phyloP scores from a whole-genome alignment of 2,797 vertebrate genomes.

The Gymnothorax reevesii region DNA sequence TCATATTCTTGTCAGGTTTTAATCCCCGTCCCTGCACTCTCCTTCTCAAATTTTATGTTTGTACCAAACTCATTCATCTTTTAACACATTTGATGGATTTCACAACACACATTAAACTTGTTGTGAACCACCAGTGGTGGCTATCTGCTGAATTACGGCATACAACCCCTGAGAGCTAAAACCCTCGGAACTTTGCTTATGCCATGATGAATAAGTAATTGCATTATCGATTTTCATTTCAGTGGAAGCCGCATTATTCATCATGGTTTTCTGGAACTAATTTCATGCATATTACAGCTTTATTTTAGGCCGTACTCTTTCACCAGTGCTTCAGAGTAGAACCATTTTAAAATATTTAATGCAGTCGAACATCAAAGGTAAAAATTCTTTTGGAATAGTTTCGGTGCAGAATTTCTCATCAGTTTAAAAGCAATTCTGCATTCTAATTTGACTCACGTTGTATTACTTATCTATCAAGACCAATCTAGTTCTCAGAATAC shows the following conservation, averaged over 20 bases:
- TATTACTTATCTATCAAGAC: not conserved
- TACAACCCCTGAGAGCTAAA: not conserved
- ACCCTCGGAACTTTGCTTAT: not conserved
- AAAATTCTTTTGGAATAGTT: not conserved
- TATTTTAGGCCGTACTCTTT: not conserved
- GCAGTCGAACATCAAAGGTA: not conserved
- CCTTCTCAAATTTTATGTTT: not conserved
- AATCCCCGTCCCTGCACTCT: not conserved
- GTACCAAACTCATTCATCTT: not conserved
- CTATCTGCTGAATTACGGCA: not conserved
- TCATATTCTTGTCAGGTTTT: not conserved
- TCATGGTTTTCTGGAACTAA: not conserved
- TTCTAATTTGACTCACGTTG: too few relatives aligned
- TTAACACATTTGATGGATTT: not conserved
- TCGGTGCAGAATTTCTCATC: not conserved
- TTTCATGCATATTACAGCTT: not conserved
- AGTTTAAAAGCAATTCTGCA: too few relatives aligned
- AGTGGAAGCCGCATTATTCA: not conserved
- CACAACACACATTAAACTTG: not conserved
- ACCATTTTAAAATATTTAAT: not conserved
- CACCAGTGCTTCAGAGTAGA: not conserved
- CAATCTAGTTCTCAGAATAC: not conserved
- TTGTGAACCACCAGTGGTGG: not conserved
- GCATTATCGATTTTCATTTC: not conserved
- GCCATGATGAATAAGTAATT: not conserved